phyloP scores from a whole-genome alignment of 2,888 invertebrate genomes.

The Iselma pallidipennis region DNA sequence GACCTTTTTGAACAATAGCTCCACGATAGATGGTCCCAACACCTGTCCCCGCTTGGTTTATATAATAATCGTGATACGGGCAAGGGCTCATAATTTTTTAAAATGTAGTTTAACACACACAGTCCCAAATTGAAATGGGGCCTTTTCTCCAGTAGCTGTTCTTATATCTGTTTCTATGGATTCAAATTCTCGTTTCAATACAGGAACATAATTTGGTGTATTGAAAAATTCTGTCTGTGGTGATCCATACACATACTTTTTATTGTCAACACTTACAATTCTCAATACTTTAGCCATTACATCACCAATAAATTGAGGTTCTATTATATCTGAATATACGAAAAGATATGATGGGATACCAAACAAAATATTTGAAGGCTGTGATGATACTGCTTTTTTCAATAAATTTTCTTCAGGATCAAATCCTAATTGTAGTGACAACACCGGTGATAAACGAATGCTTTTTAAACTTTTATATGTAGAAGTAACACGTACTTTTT shows the following conservation, averaged over 20 bases:
- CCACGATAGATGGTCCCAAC: conserved; percentile 8
- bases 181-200: conserved; percentile 25
- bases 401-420: conserved; percentile 11
- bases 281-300: conserved; percentile 32
- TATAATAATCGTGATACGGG: conserved; percentile 17
- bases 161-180: conserved; percentile 22
- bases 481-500: too few species aligned
- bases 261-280: conserved; percentile 30
- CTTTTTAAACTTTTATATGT: too few species aligned
- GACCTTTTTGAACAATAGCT: neutral
- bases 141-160: conserved; percentile 10
- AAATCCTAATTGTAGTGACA: conserved; percentile 9
- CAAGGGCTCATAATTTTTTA: conserved; percentile 6
- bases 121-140: conserved; percentile 24
- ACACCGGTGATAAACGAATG: neutral
- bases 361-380: conserved; percentile 14
- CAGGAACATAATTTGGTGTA: conserved; percentile 25
- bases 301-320: conserved; percentile 37
- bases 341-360: conserved; percentile 32
- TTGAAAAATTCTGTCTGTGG: conserved; percentile 19
- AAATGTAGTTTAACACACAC: conserved; percentile 16
- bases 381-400: conserved; percentile 6
- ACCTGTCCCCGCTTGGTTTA: conserved; percentile 8
- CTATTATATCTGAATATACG: conserved; percentile 28
- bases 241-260: conserved; percentile 22